Conservation (phyloP, 2,113 vertebrate genomes). For the Zeus faber region DNA sequence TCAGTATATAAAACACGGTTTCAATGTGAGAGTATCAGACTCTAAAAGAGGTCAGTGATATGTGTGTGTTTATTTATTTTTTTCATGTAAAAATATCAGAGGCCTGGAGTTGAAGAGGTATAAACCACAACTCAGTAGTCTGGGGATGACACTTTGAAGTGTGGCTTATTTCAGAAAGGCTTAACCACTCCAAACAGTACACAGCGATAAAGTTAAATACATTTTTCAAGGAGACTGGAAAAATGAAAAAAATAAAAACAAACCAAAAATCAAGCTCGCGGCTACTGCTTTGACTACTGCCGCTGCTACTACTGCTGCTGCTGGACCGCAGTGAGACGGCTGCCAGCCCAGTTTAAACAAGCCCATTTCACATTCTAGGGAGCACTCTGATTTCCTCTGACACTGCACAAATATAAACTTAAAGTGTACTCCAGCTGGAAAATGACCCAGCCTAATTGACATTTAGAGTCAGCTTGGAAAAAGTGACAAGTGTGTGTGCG, state of each 20-base stretch:
- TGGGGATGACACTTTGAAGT: too few relatives aligned
- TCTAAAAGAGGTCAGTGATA: too few relatives aligned
- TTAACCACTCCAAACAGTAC: conserved; percentile 5
- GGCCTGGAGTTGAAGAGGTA: too few relatives aligned
- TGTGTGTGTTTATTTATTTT: too few relatives aligned
- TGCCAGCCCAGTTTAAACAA: conserved; percentile 18
- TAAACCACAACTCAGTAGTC: too few relatives aligned
- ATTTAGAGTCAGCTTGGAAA: conserved; percentile 45
- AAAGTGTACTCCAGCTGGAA: conserved; percentile 38
- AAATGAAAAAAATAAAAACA: conserved; percentile 7
- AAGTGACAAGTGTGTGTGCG: conserved; percentile 43
- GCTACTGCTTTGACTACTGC: neutral
- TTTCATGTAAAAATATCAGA: too few relatives aligned
- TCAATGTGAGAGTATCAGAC: too few relatives aligned
- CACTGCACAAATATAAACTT: conserved; percentile 48
- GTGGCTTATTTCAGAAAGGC: conserved; percentile 26
- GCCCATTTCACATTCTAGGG: conserved; percentile 26
- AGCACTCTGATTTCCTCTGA: conserved; percentile 33
- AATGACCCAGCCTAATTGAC: conserved; percentile 37
- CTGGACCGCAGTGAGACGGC: neutral
- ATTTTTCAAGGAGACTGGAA: conserved; percentile 31
- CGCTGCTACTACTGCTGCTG: neutral
- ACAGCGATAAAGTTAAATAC: conserved; percentile 7
- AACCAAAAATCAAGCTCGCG: too few relatives aligned
- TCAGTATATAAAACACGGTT: too few relatives aligned